phyloP scores from a whole-genome alignment of 2,888 invertebrate species.

The Amiota mariae region DNA sequence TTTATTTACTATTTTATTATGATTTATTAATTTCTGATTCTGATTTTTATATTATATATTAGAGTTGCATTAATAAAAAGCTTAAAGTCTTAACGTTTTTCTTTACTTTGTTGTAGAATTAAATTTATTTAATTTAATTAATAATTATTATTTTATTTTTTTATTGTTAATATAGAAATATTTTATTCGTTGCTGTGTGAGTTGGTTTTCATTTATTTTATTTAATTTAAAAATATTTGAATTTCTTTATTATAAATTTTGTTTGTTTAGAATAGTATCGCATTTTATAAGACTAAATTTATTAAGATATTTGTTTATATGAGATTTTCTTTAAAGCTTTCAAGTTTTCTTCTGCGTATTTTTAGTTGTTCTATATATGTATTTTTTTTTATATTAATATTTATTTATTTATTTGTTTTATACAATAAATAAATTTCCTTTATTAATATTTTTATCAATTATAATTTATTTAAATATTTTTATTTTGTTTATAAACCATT shows the following conservation, averaged over 20 bases:
- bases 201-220: constrained; percentile 20
- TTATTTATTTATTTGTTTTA: constrained; percentile 33
- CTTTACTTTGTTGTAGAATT: constrained; percentile 2
- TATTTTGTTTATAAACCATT: constrained; percentile 57
- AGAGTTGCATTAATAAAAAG: constrained; percentile 17
- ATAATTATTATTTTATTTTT: not conserved
- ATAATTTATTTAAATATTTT: constrained; percentile 38
- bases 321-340: constrained; percentile 50
- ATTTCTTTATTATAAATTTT: constrained; percentile 14
- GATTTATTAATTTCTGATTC: constrained; percentile 5
- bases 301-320: constrained; percentile 33
- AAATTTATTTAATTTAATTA: not conserved
- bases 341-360: constrained; percentile 32
- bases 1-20: constrained; percentile 21
- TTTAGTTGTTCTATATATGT: not conserved
- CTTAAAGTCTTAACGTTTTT: constrained; percentile 5
- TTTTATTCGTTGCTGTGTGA: constrained; percentile 32
- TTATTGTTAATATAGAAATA: constrained; percentile 25
- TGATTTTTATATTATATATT: not conserved
- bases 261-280: constrained; percentile 5
- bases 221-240: not conserved
- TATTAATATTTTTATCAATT: constrained; percentile 17
- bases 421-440: constrained; percentile 3
- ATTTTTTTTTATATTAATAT: not conserved
- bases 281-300: not conserved